Conservation (phyloP, 2,888 invertebrate genomes). For the Agrotis ipsilon region DNA sequence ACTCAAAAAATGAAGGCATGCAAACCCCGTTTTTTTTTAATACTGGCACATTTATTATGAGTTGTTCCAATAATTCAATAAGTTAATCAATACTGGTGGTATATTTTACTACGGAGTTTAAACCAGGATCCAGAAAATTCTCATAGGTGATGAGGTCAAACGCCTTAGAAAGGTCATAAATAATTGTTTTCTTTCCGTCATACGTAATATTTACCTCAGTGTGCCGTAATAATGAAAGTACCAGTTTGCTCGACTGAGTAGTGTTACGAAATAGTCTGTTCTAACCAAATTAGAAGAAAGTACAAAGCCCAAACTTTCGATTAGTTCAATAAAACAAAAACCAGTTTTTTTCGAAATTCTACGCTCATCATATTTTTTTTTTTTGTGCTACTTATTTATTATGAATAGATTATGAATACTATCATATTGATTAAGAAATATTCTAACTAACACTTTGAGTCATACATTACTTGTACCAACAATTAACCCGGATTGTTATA, state of each 20-base stretch:
- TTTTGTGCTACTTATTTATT: too few relatives aligned
- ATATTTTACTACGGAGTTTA: background rate
- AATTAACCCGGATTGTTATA: constrained; percentile 20
- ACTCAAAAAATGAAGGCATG: background rate
- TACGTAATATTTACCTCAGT: background rate
- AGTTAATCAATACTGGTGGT: too few relatives aligned
- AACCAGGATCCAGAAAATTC: background rate
- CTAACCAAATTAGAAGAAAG: constrained; percentile 20
- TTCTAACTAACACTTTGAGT: too few relatives aligned
- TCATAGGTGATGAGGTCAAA: background rate
- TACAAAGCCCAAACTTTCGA: constrained; percentile 13
- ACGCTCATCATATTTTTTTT: too few relatives aligned
- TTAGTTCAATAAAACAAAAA: constrained; percentile 10
- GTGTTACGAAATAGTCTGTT: constrained; percentile 5
- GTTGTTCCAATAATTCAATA: too few relatives aligned
- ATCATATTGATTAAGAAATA: too few relatives aligned
- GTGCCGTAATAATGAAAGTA: background rate
- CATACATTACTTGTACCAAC: too few relatives aligned
- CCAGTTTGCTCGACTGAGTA: background rate
- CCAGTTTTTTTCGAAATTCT: constrained; percentile 8
- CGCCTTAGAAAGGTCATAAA: background rate
- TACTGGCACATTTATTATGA: too few relatives aligned
- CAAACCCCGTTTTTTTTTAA: too few relatives aligned
- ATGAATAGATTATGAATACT: too few relatives aligned
- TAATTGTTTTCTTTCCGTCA: background rate